Percentiles rank a stretch among this genome's conserved stretches.
phyloP scores from a whole-genome alignment of 2,113 vertebrate genomes.

The Pelodiscus sinensis region DNA sequence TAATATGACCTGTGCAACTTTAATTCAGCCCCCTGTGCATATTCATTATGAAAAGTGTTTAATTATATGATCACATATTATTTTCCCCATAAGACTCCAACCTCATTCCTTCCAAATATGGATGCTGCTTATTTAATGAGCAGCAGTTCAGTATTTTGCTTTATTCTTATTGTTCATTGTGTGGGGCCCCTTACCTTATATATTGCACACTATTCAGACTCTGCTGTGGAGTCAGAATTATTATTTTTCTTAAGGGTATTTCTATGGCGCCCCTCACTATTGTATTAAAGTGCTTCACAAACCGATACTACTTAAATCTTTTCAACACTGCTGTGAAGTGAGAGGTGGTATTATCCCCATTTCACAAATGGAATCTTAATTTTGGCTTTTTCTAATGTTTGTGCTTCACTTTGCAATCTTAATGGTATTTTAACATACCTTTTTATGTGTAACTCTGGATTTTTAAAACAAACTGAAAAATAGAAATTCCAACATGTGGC shows the following conservation, averaged over 20 bases:
- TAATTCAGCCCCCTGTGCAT: neutral
- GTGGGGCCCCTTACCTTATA: neutral
- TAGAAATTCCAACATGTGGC: neutral
- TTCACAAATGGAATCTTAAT: neutral
- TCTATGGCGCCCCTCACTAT: neutral
- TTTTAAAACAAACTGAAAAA: neutral
- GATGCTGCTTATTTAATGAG: neutral
- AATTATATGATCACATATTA: neutral
- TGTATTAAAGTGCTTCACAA: neutral
- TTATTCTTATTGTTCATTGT: neutral
- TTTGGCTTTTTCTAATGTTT: neutral
- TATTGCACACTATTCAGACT: neutral
- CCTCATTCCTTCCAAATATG: neutral
- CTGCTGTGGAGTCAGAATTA: neutral
- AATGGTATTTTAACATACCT: neutral
- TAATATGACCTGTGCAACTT: neutral
- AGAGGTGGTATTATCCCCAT: neutral
- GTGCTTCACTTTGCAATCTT: neutral
- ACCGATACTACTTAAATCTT: neutral
- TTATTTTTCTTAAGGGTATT: neutral
- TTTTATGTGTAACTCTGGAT: neutral
- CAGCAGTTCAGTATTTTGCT: neutral
- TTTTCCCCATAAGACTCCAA: neutral
- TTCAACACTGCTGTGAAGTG: neutral
- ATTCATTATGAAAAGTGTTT: neutral